Conservation (phyloP, 2,113 vertebrate genomes). For the Campylomormyrus tamandua region DNA sequence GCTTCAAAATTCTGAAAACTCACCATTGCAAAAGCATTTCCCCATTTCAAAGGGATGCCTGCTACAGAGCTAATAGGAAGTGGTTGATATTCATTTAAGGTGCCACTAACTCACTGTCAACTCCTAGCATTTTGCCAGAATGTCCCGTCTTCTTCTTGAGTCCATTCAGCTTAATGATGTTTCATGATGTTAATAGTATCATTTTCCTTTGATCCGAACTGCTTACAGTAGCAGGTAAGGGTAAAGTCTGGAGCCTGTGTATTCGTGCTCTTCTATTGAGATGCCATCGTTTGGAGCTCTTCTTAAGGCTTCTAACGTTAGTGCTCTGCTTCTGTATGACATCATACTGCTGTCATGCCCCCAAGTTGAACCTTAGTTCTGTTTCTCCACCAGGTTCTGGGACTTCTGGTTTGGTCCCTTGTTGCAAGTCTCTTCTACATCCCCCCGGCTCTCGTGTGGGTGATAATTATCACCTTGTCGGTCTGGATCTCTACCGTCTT, state of each 20-base stretch:
- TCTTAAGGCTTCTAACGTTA: background rate
- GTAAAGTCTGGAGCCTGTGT: background rate
- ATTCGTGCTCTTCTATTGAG: background rate
- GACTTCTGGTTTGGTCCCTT: slow-evolving; percentile 82
- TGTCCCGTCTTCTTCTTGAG: background rate
- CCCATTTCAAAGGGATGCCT: background rate
- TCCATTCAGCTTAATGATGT: background rate
- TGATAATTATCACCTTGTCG: slow-evolving; percentile 83
- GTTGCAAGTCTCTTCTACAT: slow-evolving; percentile 53
- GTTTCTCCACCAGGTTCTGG: slow-evolving; percentile 55
- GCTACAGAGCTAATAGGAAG: background rate
- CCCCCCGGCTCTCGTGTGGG: slow-evolving; percentile 67
- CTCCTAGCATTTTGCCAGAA: background rate
- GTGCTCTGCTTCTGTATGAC: background rate
- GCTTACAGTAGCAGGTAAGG: background rate
- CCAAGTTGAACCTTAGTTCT: background rate
- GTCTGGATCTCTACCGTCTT: slow-evolving; percentile 77
- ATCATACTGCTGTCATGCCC: background rate
- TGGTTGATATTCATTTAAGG: background rate
- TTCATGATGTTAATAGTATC: background rate
- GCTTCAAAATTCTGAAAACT: background rate
- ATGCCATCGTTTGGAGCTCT: background rate
- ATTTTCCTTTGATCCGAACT: background rate
- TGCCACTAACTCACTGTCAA: background rate
- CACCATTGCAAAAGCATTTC: background rate